Percentiles rank a stretch among this genome's conserved stretches.
Conservation (phyloP, 2,113 vertebrate genomes). For the Lepisosteus osseus region DNA sequence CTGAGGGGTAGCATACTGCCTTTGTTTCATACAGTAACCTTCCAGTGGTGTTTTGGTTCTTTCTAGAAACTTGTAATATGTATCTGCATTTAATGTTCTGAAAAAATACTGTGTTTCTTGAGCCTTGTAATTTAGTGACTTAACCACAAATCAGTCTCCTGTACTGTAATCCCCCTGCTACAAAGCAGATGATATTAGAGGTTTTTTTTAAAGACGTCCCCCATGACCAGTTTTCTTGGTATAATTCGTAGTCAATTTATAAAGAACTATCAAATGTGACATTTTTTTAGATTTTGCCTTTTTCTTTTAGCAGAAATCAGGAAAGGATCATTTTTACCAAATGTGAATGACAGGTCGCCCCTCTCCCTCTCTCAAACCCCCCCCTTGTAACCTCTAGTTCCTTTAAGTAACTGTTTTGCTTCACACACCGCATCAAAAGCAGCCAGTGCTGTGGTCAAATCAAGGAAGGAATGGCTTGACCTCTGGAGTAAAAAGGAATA, state of each 20-base stretch:
- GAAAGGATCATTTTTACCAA: not conserved
- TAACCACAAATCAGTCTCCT: slow-evolving; percentile 2
- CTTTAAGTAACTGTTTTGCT: not conserved
- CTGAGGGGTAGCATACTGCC: slow-evolving; percentile 24
- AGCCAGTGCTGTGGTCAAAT: slow-evolving; percentile 6
- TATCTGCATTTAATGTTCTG: not conserved
- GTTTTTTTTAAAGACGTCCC: not conserved
- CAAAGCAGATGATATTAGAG: not conserved
- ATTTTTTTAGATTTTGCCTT: not conserved
- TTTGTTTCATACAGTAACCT: not conserved
- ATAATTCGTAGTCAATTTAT: slow-evolving; percentile 13
- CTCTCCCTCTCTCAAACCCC: not conserved
- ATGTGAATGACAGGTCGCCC: not conserved
- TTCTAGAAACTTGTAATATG: not conserved
- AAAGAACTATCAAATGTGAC: not conserved
- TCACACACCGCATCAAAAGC: not conserved
- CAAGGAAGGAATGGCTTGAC: slow-evolving; percentile 10
- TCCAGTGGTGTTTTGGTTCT: not conserved
- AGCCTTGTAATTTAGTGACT: not conserved
- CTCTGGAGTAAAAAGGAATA: not conserved
- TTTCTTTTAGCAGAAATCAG: not conserved
- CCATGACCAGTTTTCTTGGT: not conserved
- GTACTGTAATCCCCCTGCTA: not conserved
- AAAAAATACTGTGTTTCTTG: not conserved
- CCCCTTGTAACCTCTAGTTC: too few relatives aligned